Percentiles rank a stretch among this genome's conserved stretches.
These are phyloP conservation scores for Orgyia antiqua DNA, from an alignment of 2,888 invertebrate species.

Conservation along the genomic window DNA sequence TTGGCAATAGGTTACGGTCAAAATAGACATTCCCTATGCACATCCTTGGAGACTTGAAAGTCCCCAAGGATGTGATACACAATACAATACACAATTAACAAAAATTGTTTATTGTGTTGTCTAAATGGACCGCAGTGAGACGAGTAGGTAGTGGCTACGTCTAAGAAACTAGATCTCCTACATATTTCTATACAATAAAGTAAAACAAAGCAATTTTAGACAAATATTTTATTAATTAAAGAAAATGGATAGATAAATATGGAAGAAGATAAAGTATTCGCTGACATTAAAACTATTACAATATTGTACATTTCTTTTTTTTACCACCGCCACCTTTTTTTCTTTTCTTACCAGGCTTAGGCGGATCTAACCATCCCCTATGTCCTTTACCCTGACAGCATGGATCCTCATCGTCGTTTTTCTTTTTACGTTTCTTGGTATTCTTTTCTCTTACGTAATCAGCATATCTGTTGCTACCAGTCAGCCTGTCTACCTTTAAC, in stretches of 20 bases:
- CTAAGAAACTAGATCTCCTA: too few relatives aligned
- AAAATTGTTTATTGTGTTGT: neutral
- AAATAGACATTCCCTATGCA: too few relatives aligned
- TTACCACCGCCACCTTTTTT: neutral
- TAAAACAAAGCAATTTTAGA: too few relatives aligned
- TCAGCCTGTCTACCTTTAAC: slow-evolving; percentile 42
- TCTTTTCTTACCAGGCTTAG: neutral
- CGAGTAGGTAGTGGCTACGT: neutral
- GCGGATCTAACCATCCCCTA: slow-evolving; percentile 18
- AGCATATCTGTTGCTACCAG: slow-evolving; percentile 40
- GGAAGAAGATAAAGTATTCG: too few relatives aligned
- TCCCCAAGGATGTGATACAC: too few relatives aligned
- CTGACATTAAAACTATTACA: slow-evolving; percentile 3
- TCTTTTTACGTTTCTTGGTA: slow-evolving; percentile 3
- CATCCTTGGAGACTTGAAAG: too few relatives aligned
- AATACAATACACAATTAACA: too few relatives aligned
- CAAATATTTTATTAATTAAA: too few relatives aligned
- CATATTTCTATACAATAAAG: too few relatives aligned
- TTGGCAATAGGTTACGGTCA: too few relatives aligned
- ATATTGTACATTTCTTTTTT: slow-evolving; percentile 4
- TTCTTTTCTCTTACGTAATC: slow-evolving; percentile 33
- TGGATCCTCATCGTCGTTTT: neutral
- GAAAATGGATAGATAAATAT: too few relatives aligned
- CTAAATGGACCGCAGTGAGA: neutral
- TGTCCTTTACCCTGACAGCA: slow-evolving; percentile 63